Conservation (phyloP, 2,113 vertebrate species). For the Otolemur garnettii region DNA sequence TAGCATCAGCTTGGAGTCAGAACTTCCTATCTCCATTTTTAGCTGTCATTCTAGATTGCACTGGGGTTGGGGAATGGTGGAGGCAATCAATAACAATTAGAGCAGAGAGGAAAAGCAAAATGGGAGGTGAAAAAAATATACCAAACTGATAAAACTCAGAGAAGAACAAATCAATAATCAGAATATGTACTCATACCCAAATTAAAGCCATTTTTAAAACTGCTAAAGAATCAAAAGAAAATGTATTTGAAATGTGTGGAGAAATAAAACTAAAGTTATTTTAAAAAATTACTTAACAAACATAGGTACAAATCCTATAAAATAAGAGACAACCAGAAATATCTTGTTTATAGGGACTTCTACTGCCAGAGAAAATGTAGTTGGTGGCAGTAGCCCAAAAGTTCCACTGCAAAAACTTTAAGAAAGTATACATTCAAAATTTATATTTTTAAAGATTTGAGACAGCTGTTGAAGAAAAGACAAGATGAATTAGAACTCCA, state of each 20-base stretch:
- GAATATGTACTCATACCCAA: neutral
- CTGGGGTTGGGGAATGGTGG: neutral
- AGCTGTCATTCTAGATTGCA: neutral
- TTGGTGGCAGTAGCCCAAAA: neutral
- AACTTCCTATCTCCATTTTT: neutral
- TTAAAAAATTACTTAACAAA: slow-evolving; percentile 6
- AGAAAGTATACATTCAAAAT: neutral
- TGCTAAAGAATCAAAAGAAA: neutral
- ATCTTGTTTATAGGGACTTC: neutral
- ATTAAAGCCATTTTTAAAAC: neutral
- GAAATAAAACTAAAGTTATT: slow-evolving; percentile 30
- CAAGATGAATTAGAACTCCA: neutral
- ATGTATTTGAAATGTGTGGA: neutral
- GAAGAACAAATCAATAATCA: neutral
- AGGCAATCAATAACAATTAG: neutral
- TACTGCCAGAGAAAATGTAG: neutral
- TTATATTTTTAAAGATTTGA: neutral
- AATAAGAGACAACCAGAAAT: neutral
- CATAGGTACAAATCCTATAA: neutral
- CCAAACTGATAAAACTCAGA: neutral
- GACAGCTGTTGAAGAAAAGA: neutral
- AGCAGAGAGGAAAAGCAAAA: neutral
- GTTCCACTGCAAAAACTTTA: neutral
- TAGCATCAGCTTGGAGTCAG: neutral
- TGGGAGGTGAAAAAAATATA: neutral